Evolutionary conservation across 2,888 invertebrate species (phyloP).

Genomic region (Philereme transversata): DNA sequence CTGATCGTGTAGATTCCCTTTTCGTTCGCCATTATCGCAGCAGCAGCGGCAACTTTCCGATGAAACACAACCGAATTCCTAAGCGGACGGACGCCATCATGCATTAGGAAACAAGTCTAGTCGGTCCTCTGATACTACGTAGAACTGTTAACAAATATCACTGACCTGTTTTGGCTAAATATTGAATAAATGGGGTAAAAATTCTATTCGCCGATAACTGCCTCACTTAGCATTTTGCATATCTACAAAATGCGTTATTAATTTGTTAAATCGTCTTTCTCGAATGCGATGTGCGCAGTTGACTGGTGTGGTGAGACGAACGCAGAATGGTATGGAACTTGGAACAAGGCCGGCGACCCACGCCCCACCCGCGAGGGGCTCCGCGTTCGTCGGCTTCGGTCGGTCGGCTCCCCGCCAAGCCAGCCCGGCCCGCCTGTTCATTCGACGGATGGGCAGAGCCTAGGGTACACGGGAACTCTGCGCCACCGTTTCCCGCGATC

Average conservation of each 20-base stretch:
- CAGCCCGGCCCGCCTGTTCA: slow-evolving; percentile 37
- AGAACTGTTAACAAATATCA: slow-evolving; percentile 46
- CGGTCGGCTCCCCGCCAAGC: slow-evolving; percentile 35
- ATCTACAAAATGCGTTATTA: slow-evolving; percentile 46
- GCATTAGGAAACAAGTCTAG: slow-evolving; percentile 28
- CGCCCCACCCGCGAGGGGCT: slow-evolving; percentile 58
- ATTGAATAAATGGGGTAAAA: slow-evolving; percentile 37
- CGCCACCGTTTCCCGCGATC: slow-evolving; percentile 5
- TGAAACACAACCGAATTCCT: slow-evolving; percentile 24
- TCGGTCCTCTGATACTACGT: slow-evolving; percentile 23
- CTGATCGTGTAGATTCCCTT: slow-evolving; percentile 7
- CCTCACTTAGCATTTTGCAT: slow-evolving; percentile 54
- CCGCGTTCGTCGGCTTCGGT: slow-evolving; percentile 20
- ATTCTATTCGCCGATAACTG: slow-evolving; percentile 51
- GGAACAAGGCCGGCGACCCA: slow-evolving; percentile 50
- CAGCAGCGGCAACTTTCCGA: slow-evolving; percentile 7
- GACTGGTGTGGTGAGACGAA: slow-evolving; percentile 20
- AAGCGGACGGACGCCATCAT: slow-evolving; percentile 36
- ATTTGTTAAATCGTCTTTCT: slow-evolving; percentile 56
- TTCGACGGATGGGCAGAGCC: slow-evolving; percentile 49
- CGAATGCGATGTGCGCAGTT: slow-evolving; percentile 53
- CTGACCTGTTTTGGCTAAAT: slow-evolving; percentile 60
- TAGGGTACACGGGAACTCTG: slow-evolving; percentile 17
- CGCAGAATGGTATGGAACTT: background rate
- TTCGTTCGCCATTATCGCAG: background rate